phyloP scores from a whole-genome alignment of 92 coral and sea anemone genomes.

The Siderastrea radians region DNA sequence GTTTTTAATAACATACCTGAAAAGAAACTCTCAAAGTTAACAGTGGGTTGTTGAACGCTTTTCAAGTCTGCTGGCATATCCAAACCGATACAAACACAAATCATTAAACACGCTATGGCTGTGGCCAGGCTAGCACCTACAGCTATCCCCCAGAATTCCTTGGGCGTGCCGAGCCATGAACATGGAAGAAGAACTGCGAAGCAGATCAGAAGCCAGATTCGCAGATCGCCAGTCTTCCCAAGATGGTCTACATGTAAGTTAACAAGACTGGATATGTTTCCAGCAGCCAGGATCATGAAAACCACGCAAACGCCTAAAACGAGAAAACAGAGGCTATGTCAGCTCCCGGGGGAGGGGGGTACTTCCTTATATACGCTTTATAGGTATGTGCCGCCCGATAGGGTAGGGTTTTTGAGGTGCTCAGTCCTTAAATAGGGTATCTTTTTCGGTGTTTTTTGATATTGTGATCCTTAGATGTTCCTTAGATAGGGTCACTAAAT shows the following conservation, averaged over 20 bases:
- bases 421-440: too few species aligned
- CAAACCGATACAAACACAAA: conserved; percentile 78
- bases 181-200: conserved; percentile 85
- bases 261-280: conserved; percentile 80
- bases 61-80: conserved; percentile 74
- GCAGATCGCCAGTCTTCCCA: conserved; percentile 64
- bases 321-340: background rate
- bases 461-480: too few species aligned
- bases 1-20: conserved; percentile 80
- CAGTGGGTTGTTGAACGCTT: conserved; percentile 59
- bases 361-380: too few species aligned
- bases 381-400: too few species aligned
- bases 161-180: conserved; percentile 97
- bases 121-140: conserved; percentile 92
- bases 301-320: conserved; percentile 89
- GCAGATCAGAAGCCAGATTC: conserved; percentile 89
- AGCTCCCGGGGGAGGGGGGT: background rate
- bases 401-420: too few species aligned
- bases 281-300: conserved; percentile 89
- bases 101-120: conserved; percentile 87
- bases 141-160: conserved; percentile 97
- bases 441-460: too few species aligned
- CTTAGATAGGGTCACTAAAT: too few species aligned
- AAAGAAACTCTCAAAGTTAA: conserved; percentile 80
- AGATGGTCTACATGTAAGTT: conserved; percentile 54